Evolutionary conservation across 1,140 invertebrate species (phyloP).

Genomic region (Macrobrachium rosenbergii): DNA sequence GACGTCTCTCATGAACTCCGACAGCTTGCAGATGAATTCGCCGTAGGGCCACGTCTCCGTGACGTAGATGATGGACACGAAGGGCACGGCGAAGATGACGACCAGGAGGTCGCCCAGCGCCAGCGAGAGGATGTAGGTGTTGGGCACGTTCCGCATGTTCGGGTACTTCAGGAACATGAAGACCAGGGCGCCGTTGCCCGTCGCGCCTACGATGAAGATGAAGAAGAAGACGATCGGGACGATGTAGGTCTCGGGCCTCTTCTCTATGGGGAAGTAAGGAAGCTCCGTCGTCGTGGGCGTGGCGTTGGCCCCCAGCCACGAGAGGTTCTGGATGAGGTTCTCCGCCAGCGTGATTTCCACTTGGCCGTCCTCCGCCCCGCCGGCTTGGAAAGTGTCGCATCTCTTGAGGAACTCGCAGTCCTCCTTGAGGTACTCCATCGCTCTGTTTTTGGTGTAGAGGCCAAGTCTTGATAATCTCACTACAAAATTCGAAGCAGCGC

Average conservation of each 20-base stretch:
- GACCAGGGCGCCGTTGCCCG: constrained; percentile 41
- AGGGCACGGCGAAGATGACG: constrained; percentile 48
- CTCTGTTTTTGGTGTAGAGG: too few species aligned
- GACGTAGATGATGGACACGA: constrained; percentile 50
- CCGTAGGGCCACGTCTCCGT: constrained; percentile 45
- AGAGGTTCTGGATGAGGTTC: neutral
- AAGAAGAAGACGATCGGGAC: constrained; percentile 44
- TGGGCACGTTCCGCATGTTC: constrained; percentile 45
- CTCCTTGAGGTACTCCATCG: too few species aligned
- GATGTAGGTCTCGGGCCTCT: constrained; percentile 49
- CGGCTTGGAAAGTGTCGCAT: too few species aligned
- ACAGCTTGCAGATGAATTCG: constrained; percentile 38
- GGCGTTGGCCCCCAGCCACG: neutral
- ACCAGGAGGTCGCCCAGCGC: constrained; percentile 39
- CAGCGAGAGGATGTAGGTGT: constrained; percentile 48
- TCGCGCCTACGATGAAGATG: constrained; percentile 44
- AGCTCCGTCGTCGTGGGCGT: neutral
- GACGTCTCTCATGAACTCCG: constrained; percentile 44
- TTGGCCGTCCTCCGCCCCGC: neutral
- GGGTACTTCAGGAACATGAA: constrained; percentile 44
- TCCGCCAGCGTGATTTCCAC: neutral
- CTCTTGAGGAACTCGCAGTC: too few species aligned
- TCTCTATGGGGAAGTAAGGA: constrained; percentile 16
- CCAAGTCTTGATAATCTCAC: too few species aligned
- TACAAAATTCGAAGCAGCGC: too few species aligned